Base-by-base conservation (phyloP, 2,797 vertebrate species). In the Microhierax caerulescens region DNA sequence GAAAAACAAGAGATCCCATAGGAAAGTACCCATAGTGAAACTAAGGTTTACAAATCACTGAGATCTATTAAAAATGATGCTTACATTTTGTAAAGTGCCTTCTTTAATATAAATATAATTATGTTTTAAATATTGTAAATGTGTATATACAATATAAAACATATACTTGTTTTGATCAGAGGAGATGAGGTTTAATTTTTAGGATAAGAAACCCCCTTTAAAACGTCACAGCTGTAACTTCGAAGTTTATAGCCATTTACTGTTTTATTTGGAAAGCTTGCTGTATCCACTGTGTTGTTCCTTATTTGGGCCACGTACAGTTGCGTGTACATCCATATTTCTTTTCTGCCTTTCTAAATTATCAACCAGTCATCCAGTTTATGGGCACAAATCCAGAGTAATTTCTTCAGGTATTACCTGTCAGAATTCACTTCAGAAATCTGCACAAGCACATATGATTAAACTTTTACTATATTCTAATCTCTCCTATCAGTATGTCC, bases 1-100 rank as follows among this genome's bases (percentile, higher is more conserved):
- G 97, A 97, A 98, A 98, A 98, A 97, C 97, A 98, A 97, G 97
- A 34, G 20, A 93, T 98, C 98, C 98, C 98, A 30, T 64, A 98
- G 98, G 98, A 98, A 98, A 96, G 90, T 94, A 96, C 85, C 93
- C 59, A 43, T 93, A 95, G 95, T 96, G 97, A 97, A 96, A 96
- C 79, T 76, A 96, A 97, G 97, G 96, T 97, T 96, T 97, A 95
- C 97, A 98, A 98, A 98, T 97, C 94, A 93, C 90, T 56, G 77
- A 95, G 85, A 94, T 95, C 95, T 95, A 95, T 97, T 96, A 97
- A 94, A 96, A 95, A 88, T 96, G 92, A 96, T 96, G 93, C 93
- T 97, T 97, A 96, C 90, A 85, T 97, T 97, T 96, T 97, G 97
- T 96, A 94, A 95, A 95, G 64, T 97, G 97, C 83, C 90, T 91